phyloP scores from a whole-genome alignment of 2,113 vertebrate species.

The Galemys pyrenaicus region DNA sequence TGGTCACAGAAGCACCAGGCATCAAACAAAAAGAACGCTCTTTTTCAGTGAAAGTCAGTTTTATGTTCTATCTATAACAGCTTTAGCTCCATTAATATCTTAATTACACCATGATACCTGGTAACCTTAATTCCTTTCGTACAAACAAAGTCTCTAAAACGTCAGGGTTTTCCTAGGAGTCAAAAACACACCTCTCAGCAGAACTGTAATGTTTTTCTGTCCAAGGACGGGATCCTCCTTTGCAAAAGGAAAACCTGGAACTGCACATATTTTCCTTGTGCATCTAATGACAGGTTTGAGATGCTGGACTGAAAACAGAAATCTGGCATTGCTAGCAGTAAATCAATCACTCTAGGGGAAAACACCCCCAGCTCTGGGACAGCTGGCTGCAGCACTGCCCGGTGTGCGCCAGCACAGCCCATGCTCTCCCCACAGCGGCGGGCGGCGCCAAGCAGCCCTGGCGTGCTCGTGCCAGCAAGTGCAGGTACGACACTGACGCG shows the following conservation, averaged over 20 bases:
- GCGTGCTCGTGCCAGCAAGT: not conserved
- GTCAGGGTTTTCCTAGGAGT: not conserved
- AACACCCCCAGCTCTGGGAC: not conserved
- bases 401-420: not conserved
- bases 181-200: not conserved
- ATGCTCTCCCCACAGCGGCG: rapidly evolving
- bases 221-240: not conserved
- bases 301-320: not conserved
- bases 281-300: not conserved
- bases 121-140: not conserved
- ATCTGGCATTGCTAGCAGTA: not conserved
- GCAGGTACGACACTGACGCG: rapidly evolving
- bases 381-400: not conserved
- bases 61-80: slow-evolving; percentile 10
- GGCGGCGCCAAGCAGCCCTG: not conserved
- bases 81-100: not conserved
- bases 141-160: not conserved
- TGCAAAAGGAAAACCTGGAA: not conserved
- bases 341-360: not conserved
- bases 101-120: not conserved
- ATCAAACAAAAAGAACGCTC: not conserved
- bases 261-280: not conserved
- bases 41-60: not conserved
- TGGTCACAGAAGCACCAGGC: not conserved
- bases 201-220: not conserved